Evolutionary conservation across 2,797 vertebrate species (phyloP), one percentile per base, ranked within the genome.

Genomic region (Anas capensis): DNA sequence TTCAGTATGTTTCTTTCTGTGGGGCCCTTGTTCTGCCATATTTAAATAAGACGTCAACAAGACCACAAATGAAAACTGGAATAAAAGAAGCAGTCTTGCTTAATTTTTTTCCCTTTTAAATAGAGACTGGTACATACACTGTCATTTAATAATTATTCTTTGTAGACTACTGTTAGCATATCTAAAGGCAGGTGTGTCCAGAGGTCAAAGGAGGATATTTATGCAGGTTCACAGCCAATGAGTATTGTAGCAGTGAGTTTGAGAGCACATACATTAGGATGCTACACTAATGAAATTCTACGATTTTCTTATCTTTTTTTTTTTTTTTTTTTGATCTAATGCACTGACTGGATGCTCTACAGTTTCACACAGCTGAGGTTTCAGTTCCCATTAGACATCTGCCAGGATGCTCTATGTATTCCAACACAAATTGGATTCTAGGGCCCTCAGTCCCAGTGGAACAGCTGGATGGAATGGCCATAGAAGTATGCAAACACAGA

Each of bases 401-500:
- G 92, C 78, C 92, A 96, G 78, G 81, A 96, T 96, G 96, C 44
- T 88, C 91, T 95, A 95, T 88, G 97, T 97, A 97, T 96, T 98
- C 96, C 97, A 97, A 97, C 58, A 93, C 56, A 95, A 97, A 95
- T 26, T 83, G 24, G 75, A 92, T 95, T 91, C 73, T 82, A 95
- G 66, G 92, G 84, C 75, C 91, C 84, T 96, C 94, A 94, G 91
- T 87, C 96, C 97, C 97, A 97, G 58, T 90, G 95, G 93, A 97
- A 95, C 26, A 95, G 97, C 96, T 97, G 81, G 95, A 90, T 97
- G 96, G 94, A 97, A 98, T 97, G 97, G 97, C 97, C 97, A 96
- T 86, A 96, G 96, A 98, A 95, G 92, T 97, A 98, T 89, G 97
- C 96, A 97, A 97, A 97, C 96, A 97, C 93, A 97, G 96, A 97